Evolutionary conservation across 1,140 invertebrate species (phyloP).

Genomic region (Scaptomyza pallida): DNA sequence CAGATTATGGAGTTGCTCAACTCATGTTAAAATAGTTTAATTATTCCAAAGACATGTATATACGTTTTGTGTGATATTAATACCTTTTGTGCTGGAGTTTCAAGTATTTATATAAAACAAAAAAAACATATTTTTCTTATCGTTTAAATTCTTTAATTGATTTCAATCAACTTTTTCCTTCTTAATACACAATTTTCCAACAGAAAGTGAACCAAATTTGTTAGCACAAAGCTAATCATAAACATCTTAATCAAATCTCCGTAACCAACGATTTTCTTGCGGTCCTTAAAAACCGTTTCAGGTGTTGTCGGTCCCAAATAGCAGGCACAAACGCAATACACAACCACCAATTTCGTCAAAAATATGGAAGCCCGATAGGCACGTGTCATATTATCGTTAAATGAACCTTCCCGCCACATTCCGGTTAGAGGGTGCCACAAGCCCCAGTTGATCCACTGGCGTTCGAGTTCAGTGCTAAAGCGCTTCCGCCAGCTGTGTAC

Average conservation of each 20-base stretch:
- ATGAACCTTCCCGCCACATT: slow-evolving; percentile 36
- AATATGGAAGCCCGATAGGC: slow-evolving; percentile 46
- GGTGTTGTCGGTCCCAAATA: slow-evolving; percentile 11
- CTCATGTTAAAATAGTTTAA: too few relatives aligned
- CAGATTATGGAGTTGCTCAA: too few relatives aligned
- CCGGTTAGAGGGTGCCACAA: slow-evolving; percentile 53
- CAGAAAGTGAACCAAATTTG: slow-evolving; percentile 21
- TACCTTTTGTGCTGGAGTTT: too few relatives aligned
- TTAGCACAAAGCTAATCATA: background rate
- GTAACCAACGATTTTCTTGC: background rate
- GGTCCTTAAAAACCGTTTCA: slow-evolving; percentile 17
- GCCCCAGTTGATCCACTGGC: slow-evolving; percentile 48
- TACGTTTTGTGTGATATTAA: too few relatives aligned
- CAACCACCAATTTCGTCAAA: slow-evolving; percentile 21
- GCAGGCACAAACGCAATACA: background rate
- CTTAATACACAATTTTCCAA: background rate
- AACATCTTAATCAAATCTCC: background rate
- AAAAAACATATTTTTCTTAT: too few relatives aligned
- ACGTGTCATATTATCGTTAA: slow-evolving; percentile 29
- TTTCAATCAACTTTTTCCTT: too few relatives aligned
- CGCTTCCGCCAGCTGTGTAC: slow-evolving; percentile 9
- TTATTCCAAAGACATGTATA: too few relatives aligned
- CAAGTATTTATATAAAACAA: too few relatives aligned
- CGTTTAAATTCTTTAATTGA: too few relatives aligned
- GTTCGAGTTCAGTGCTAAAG: slow-evolving; percentile 25